Conservation (phyloP, 2,797 vertebrate genomes). For the Moxostoma hubbsi region DNA sequence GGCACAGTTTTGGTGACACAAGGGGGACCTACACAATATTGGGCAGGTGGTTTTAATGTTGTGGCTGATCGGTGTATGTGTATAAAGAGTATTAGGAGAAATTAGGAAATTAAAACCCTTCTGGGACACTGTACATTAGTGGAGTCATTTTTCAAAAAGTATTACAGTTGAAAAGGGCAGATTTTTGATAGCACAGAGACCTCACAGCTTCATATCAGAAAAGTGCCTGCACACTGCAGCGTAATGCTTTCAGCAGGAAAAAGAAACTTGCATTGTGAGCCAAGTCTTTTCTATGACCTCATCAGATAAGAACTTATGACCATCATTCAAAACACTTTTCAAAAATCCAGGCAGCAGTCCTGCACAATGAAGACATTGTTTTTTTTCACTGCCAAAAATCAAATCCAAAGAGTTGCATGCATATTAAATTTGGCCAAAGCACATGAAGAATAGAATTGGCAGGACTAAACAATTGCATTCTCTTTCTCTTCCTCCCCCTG, state of each 20-base stretch:
- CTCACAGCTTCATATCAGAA: neutral
- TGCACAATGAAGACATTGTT: conserved; percentile 11
- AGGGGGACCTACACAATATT: too few species aligned
- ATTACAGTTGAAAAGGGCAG: neutral
- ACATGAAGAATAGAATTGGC: neutral
- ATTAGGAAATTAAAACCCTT: too few species aligned
- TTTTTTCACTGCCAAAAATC: neutral
- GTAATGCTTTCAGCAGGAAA: conserved; percentile 2
- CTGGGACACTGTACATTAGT: too few species aligned
- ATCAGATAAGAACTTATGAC: conserved; percentile 11
- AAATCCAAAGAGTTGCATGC: neutral
- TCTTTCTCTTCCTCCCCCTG: conserved; percentile 3
- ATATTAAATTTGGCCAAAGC: neutral
- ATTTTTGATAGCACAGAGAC: neutral
- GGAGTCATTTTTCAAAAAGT: neutral
- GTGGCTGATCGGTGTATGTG: too few species aligned
- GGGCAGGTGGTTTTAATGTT: too few species aligned
- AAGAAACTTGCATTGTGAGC: neutral
- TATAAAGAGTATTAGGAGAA: too few species aligned
- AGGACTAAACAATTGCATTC: conserved; percentile 4
- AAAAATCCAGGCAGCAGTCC: neutral
- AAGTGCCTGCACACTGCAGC: neutral
- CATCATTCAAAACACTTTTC: conserved; percentile 16
- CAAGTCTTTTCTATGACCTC: conserved; percentile 22
- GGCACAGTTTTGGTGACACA: too few species aligned